Conservation (phyloP, 2,888 invertebrate species). For the Tiliacea aurago region DNA sequence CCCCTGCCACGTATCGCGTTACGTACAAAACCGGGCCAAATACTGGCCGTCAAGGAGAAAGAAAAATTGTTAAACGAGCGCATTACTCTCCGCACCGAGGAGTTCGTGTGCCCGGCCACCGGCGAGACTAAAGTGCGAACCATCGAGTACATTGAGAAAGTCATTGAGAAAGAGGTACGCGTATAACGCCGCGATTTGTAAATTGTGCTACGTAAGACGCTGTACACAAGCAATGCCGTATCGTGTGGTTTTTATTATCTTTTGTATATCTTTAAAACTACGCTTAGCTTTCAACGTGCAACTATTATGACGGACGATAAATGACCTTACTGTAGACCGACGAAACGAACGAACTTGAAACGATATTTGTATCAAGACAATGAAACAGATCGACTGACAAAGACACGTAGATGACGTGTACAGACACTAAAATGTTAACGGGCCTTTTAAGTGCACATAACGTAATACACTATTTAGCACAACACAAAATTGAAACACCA, state of each 20-base stretch:
- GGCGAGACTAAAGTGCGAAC: conserved; percentile 97
- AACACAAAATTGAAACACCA: conserved; percentile 72
- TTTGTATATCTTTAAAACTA: conserved; percentile 79
- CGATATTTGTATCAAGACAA: conserved; percentile 51
- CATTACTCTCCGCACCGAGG: conserved; percentile 96
- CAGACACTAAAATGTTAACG: conserved; percentile 70
- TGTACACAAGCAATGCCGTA: conserved; percentile 88
- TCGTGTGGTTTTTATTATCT: conserved; percentile 81
- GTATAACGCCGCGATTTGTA: conserved; percentile 81
- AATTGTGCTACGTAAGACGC: conserved; percentile 84
- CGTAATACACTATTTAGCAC: conserved; percentile 66
- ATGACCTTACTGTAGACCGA: conserved; percentile 60
- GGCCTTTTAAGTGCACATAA: conserved; percentile 72
- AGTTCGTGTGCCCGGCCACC: conserved; percentile 96
- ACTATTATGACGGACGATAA: conserved; percentile 67
- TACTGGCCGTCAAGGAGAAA: conserved; percentile 96
- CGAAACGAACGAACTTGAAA: conserved; percentile 36
- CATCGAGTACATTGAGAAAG: conserved; percentile 98
- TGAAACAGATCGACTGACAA: conserved; percentile 66
- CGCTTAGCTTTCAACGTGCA: conserved; percentile 88
- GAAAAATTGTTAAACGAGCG: conserved; percentile 97
- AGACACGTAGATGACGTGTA: conserved; percentile 63
- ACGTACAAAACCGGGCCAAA: conserved; percentile 95
- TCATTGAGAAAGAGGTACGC: conserved; percentile 98
- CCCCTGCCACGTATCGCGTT: conserved; percentile 96